Conservation (phyloP, 1,140 invertebrate species). For the Anthonomus grandis region DNA sequence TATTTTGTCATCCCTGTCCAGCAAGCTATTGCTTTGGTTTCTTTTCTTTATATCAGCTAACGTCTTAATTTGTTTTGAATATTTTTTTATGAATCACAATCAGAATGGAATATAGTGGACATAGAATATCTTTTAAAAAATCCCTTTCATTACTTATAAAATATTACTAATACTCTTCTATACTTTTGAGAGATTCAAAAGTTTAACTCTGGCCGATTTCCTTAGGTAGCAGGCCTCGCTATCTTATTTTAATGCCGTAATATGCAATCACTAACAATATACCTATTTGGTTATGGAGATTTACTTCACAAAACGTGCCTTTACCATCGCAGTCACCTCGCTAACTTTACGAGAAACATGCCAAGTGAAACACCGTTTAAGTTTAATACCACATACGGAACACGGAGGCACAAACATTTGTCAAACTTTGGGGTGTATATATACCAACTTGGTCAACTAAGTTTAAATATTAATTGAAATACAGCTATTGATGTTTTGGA, state of each 20-base stretch:
- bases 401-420: conserved; percentile 8
- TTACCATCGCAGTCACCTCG: conserved; percentile 7
- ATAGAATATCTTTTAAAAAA: neutral
- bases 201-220: neutral
- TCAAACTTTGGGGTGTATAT: no score
- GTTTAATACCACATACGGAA: conserved; percentile 5
- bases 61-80: neutral
- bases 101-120: neutral
- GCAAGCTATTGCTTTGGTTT: no score
- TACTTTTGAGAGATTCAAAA: neutral
- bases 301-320: conserved; percentile 22
- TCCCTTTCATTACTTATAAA: neutral
- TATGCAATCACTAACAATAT: conserved; percentile 26
- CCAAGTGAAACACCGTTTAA: neutral
- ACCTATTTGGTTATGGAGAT: conserved; percentile 26
- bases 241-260: conserved; percentile 23
- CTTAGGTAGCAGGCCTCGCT: conserved; percentile 10
- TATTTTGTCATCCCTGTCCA: no score
- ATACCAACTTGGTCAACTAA: no score
- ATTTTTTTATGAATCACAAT: neutral
- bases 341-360: conserved; percentile 13
- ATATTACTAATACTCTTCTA: neutral
- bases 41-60: neutral
- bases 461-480: no score
- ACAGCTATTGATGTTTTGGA: no score